Conservation (phyloP, 2,113 vertebrate genomes). For the Epinephelus lanceolatus region DNA sequence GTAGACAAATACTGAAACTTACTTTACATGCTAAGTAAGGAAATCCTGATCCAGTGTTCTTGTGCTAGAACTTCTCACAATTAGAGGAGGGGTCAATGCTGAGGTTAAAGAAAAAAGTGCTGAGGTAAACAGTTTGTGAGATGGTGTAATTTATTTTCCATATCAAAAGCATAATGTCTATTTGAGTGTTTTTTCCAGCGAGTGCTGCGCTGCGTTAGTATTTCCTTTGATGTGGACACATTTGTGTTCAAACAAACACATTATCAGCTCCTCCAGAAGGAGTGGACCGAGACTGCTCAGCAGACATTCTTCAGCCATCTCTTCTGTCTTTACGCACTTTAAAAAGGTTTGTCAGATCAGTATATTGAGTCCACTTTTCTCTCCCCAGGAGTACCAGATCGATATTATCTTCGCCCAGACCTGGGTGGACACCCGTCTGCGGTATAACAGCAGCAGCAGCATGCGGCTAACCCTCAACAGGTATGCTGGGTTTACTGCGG, state of each 20-base stretch:
- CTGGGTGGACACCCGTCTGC: conserved; percentile 95
- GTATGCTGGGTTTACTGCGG: conserved; percentile 34
- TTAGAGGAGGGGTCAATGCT: conserved; percentile 33
- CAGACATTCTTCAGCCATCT: conserved; percentile 8
- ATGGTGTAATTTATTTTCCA: conserved; percentile 57
- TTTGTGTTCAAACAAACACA: conserved; percentile 44
- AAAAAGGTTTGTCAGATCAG: conserved; percentile 28
- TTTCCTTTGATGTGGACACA: conserved; percentile 63
- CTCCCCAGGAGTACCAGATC: conserved; percentile 95
- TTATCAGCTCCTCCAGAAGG: conserved; percentile 15
- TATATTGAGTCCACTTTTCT: conserved; percentile 54
- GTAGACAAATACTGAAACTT: background rate
- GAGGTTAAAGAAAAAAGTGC: conserved; percentile 39
- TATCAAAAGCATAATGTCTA: conserved; percentile 61
- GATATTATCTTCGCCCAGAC: conserved; percentile 98
- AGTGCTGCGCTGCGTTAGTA: conserved; percentile 14
- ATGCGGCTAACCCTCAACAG: conserved; percentile 96
- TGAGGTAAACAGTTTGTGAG: conserved; percentile 45
- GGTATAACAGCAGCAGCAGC: conserved; percentile 93
- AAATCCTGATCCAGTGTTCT: background rate
- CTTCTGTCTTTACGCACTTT: background rate
- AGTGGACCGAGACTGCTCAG: background rate
- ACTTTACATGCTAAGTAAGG: background rate
- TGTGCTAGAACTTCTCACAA: conserved; percentile 12
- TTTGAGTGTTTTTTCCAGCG: conserved; percentile 15